phyloP scores from a whole-genome alignment of 2,888 invertebrate genomes.

The Himalopsyche anomala region DNA sequence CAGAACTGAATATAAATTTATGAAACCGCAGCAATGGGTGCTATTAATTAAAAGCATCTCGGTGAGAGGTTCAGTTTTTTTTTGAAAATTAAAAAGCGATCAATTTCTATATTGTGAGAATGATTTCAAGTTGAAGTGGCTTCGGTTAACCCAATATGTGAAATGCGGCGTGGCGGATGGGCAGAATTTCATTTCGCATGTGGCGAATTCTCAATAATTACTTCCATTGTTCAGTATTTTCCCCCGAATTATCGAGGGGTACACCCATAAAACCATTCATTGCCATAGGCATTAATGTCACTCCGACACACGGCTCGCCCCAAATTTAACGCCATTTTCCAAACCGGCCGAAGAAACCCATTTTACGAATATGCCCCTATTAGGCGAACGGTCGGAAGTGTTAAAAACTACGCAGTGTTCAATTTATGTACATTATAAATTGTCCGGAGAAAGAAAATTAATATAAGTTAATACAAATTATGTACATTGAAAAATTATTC shows the following conservation, averaged over 20 bases:
- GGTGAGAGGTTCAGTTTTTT: too few species aligned
- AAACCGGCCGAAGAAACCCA: slow-evolving; percentile 9
- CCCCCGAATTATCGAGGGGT: slow-evolving; percentile 37
- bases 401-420: not conserved
- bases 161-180: not conserved
- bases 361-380: slow-evolving; percentile 18
- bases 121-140: not conserved
- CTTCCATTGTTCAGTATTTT: slow-evolving; percentile 51
- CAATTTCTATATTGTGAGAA: not conserved
- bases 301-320: slow-evolving; percentile 48
- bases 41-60: too few species aligned
- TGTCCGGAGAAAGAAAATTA: not conserved
- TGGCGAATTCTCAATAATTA: slow-evolving; percentile 51
- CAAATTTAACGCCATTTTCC: slow-evolving; percentile 46
- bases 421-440: slow-evolving; percentile 25
- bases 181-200: slow-evolving; percentile 19
- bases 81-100: not conserved
- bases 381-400: not conserved
- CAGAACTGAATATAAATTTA: too few species aligned
- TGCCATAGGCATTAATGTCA: slow-evolving; percentile 46
- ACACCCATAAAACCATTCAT: slow-evolving; percentile 44
- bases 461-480: too few species aligned
- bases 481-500: too few species aligned
- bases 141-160: not conserved
- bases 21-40: too few species aligned